Evolutionary conservation across 2,797 vertebrate genomes (phyloP), one percentile per base, ranked within the genome.

Genomic region (Bovichtus variegatus): DNA sequence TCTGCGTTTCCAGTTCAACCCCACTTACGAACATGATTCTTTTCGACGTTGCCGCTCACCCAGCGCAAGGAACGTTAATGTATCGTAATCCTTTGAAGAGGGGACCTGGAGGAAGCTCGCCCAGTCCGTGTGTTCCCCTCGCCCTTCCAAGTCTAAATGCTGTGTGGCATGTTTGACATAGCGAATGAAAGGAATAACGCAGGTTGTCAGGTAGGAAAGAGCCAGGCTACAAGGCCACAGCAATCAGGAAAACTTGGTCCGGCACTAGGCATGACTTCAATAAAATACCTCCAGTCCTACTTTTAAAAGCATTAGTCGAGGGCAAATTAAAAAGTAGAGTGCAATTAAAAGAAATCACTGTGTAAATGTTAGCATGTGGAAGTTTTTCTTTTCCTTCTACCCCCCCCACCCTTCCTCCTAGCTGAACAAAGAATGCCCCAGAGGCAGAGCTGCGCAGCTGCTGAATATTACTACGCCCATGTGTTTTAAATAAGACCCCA

Each of bases 291-390:
- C 92, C 92, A 94, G 93, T 85, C 91, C 87, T 85, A 82, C 93
- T 94, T 95, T 96, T 94, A 93, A 95, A 96, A 93, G 94, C 95
- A 96, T 95, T 95, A 95, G 93, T 96, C 92, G 92, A 78, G 90
- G 92, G 94, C 93, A 95, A 96, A 96, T 96, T 96, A 96, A 96
- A 96, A 96, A 95, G 91, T 93, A 93, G 90, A 91, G 93, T 90
- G 94, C 95, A 96, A 95, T 96, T 96, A 96, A 96, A 95, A 96
- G 94, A 95, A 96, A 96, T 96, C 94, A 93, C 94, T 95, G 94
- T 95, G 94, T 96, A 96, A 96, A 96, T 96, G 95, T 95, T 96
- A 94, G 94, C 95, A 96, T 96, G 95, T 96, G 95, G 95, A 96
- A 92, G 92, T 94, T 94, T 94, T 95, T 90, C 91, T 93, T 90